Percentiles rank a stretch among this genome's conserved stretches.
Evolutionary conservation across 2,888 invertebrate genomes (phyloP).

Genomic region (Mamestra brassicae): DNA sequence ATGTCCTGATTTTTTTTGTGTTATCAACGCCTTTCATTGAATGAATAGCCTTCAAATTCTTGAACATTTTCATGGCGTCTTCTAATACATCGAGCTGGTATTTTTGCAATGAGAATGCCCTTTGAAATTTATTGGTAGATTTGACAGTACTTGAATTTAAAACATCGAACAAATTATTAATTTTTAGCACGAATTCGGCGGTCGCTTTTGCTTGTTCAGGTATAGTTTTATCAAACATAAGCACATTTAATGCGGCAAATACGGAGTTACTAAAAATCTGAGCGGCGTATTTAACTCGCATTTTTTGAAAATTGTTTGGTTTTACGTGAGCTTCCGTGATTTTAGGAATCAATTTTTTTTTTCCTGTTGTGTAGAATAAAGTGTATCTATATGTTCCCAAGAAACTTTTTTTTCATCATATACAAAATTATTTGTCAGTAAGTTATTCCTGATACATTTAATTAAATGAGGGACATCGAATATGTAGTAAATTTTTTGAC

Average conservation of each 20-base stretch:
- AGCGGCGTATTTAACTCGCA: slow-evolving; percentile 50
- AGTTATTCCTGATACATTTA: slow-evolving; percentile 49
- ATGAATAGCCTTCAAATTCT: slow-evolving; percentile 20
- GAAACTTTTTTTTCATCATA: slow-evolving; percentile 45
- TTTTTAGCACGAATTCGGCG: slow-evolving; percentile 15
- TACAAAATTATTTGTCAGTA: slow-evolving; percentile 37
- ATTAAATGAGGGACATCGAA: slow-evolving; percentile 63
- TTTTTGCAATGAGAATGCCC: slow-evolving; percentile 51
- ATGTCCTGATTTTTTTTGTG: slow-evolving; percentile 18
- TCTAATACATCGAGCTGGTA: slow-evolving; percentile 54
- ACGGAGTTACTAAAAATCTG: slow-evolving; percentile 5
- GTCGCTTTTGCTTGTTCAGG: slow-evolving; percentile 16
- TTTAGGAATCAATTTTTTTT: slow-evolving; percentile 56
- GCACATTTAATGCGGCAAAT: background rate
- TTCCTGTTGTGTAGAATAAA: slow-evolving; percentile 51
- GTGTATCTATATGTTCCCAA: slow-evolving; percentile 55
- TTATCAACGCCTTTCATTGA: slow-evolving; percentile 7
- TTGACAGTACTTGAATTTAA: slow-evolving; percentile 65
- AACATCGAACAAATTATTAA: slow-evolving; percentile 39
- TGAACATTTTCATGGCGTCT: slow-evolving; percentile 26
- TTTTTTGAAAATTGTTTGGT: slow-evolving; percentile 60
- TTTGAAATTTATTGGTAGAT: slow-evolving; percentile 59
- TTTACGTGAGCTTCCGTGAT: slow-evolving; percentile 60
- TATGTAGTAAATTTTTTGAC: slow-evolving; percentile 52
- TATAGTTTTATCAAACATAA: slow-evolving; percentile 7